These are phyloP conservation scores for Panagrolaimus sp. DNA, from an alignment of 1,140 invertebrate species.

Conservation along the genomic window DNA sequence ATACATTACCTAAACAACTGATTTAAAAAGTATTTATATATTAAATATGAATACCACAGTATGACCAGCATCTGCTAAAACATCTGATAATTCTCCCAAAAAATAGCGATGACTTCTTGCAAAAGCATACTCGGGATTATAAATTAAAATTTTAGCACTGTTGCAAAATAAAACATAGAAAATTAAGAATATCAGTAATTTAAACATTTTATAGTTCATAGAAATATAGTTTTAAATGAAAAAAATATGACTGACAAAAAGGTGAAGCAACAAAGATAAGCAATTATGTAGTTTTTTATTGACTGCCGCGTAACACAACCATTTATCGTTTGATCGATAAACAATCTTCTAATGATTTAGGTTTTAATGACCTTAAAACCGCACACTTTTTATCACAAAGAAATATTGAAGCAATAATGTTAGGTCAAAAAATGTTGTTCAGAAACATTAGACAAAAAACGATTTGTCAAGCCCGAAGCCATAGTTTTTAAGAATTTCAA, in stretches of 20 bases:
- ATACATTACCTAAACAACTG: too few relatives aligned
- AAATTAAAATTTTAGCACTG: neutral
- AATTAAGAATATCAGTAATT: too few relatives aligned
- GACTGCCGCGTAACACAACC: neutral
- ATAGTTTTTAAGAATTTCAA: too few relatives aligned
- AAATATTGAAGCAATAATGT: too few relatives aligned
- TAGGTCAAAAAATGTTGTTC: too few relatives aligned
- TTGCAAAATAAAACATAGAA: too few relatives aligned
- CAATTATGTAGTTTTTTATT: too few relatives aligned
- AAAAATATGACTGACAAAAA: neutral
- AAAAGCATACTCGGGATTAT: neutral
- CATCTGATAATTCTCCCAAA: neutral
- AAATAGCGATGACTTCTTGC: neutral
- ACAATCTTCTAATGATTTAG: neutral
- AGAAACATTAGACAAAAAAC: too few relatives aligned
- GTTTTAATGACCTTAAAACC: neutral
- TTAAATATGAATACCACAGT: neutral
- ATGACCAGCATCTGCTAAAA: constrained; percentile 8
- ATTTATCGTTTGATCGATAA: neutral
- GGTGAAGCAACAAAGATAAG: neutral
- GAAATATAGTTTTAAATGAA: too few relatives aligned
- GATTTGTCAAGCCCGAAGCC: too few relatives aligned
- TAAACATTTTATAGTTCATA: too few relatives aligned
- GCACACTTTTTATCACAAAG: neutral
- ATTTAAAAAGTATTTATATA: too few relatives aligned